Base-by-base conservation (phyloP, 2,888 invertebrate genomes). In the Cephalotes varians region DNA sequence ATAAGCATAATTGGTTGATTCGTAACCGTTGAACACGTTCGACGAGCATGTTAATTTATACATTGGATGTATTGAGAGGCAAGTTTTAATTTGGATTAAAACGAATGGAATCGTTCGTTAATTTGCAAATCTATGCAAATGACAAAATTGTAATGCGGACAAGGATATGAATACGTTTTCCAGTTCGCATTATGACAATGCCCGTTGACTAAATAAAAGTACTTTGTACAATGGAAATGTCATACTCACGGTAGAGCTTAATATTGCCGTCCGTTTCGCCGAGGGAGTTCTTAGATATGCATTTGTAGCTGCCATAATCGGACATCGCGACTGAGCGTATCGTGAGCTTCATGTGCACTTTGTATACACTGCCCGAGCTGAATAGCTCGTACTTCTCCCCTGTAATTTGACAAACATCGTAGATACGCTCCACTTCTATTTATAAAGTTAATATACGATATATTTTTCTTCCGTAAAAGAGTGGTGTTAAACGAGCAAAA, bases 251-350 rank as follows among this genome's bases (percentile, higher is more conserved):
- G 87, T 96, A 95, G 47, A 96, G 94, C 87, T 95, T 95, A 89
- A 96, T 96, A 83, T 94, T 95, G 81, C 96, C 95, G 87, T 95
- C 95, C 9, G 96, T 95, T 86, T 95, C 95, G 40, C 96, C 96
- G 4, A 96, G 92, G 4, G 95, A 95, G 92, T 96, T 96, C 91
- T 95, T 95, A 44, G 95, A 95, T 83, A 95, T 94, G 91, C 96
- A 96, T 91, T 95, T 95, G 92, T 95, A 96, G n/a, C 94, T 92
- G 58, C 95, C 95, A 85, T 94, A 95, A 91, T 95, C 95, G 15
- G 93, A 91, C 58, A 92, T 90, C 40, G 93, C 93, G 54, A 96
- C 94, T 28, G 95, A 94, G 60, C 93, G 93, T 87, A 96, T 95
- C 79, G 95, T 95, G 69, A 96, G 92, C 87, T 95, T 95, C 95